A percentile compares a stretch with the other conserved stretches of the same genome.
Conservation (phyloP, 1,140 invertebrate species). For the Lepidurus packardi region DNA sequence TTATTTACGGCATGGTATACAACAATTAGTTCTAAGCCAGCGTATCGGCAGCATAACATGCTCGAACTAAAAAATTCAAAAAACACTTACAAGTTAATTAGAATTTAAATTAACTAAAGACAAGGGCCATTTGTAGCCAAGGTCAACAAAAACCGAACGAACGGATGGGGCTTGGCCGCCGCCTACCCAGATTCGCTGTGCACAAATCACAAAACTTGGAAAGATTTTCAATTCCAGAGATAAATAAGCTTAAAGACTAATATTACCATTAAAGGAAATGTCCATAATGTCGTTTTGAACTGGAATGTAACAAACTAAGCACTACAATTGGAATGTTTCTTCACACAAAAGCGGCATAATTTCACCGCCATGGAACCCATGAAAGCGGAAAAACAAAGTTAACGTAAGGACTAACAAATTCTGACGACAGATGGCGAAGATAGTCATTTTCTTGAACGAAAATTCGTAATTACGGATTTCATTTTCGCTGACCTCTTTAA, state of each 20-base stretch:
- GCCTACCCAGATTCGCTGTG: neutral
- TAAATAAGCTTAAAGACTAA: neutral
- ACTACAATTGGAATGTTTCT: conserved; percentile 19
- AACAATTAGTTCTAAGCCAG: too few relatives aligned
- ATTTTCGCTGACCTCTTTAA: too few relatives aligned
- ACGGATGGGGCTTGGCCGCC: neutral
- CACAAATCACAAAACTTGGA: too few relatives aligned
- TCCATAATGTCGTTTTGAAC: neutral
- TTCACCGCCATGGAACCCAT: conserved; percentile 3
- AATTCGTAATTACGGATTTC: too few relatives aligned
- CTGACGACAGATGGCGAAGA: neutral
- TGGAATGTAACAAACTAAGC: conserved; percentile 6
- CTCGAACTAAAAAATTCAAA: neutral
- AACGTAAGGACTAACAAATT: neutral
- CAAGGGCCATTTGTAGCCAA: neutral
- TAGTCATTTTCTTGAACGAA: neutral
- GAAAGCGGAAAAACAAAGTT: neutral
- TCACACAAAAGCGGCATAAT: conserved; percentile 7
- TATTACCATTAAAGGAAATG: conserved; percentile 8
- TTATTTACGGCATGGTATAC: too few relatives aligned
- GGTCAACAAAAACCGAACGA: neutral
- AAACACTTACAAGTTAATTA: neutral
- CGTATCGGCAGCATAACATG: too few relatives aligned
- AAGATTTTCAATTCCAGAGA: neutral
- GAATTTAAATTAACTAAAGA: neutral